Conservation (phyloP, 30 jellyfish, hydroid and myxozoan genomes). For the Cassiopea xamachana region DNA sequence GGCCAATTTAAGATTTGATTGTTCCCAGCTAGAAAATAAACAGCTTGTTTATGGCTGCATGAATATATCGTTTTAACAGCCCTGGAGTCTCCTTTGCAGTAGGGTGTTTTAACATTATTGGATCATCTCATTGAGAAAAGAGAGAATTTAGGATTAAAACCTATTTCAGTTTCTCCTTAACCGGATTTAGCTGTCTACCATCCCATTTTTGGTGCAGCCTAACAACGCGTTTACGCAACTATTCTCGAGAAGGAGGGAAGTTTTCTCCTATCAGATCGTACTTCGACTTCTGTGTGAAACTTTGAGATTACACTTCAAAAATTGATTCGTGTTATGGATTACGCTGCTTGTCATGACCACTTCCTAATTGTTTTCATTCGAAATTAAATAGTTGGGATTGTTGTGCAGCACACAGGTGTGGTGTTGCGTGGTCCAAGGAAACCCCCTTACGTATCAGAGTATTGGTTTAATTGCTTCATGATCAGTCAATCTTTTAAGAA, state of each 20-base stretch:
- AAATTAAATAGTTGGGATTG: not conserved
- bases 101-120: not conserved
- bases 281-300: not conserved
- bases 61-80: not conserved
- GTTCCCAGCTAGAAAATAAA: not conserved
- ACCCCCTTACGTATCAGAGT: not conserved
- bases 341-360: not conserved
- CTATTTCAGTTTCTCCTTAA: not conserved
- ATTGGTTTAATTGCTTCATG: too few relatives aligned
- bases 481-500: too few relatives aligned
- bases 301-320: not conserved
- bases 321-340: not conserved
- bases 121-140: not conserved
- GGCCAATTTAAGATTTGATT: not conserved
- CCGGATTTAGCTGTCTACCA: slow-evolving; percentile 12
- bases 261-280: not conserved
- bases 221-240: not conserved
- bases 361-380: not conserved
- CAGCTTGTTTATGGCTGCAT: not conserved
- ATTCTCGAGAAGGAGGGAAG: not conserved
- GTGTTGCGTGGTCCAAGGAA: not conserved
- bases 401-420: not conserved
- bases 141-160: not conserved
- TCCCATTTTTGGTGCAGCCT: not conserved
- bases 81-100: not conserved